phyloP scores from a whole-genome alignment of 1,140 invertebrate genomes.

The Drosophila albomicans region DNA sequence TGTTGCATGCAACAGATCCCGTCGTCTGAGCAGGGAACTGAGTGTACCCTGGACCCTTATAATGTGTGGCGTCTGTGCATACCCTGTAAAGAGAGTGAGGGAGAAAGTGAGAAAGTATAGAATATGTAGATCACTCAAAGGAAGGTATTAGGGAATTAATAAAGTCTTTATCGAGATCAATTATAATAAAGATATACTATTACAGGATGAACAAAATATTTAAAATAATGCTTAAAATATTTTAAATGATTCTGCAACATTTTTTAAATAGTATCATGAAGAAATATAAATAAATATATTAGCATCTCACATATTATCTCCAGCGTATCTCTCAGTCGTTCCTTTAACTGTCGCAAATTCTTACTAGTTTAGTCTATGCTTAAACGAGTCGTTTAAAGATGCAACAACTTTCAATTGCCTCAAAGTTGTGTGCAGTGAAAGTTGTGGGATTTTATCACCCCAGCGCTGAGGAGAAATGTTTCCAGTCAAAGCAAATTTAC shows the following conservation, averaged over 20 bases:
- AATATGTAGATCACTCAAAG: neutral
- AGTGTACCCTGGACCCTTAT: slow-evolving; percentile 58
- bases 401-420: slow-evolving; percentile 56
- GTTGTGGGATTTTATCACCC: slow-evolving; percentile 16
- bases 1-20: slow-evolving; percentile 30
- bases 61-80: slow-evolving; percentile 46
- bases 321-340: slow-evolving; percentile 7
- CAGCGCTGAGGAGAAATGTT: slow-evolving; percentile 1
- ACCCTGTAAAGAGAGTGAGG: neutral
- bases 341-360: neutral
- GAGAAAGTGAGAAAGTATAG: neutral
- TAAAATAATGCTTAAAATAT: too few species aligned
- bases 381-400: slow-evolving; percentile 47
- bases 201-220: too few species aligned
- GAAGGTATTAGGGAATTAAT: neutral
- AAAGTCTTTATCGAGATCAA: too few species aligned
- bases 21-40: neutral
- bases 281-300: too few species aligned
- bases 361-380: slow-evolving; percentile 19
- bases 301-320: neutral
- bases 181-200: too few species aligned
- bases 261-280: too few species aligned
- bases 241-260: too few species aligned
- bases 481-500: slow-evolving; percentile 49
- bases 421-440: slow-evolving; percentile 19